phyloP scores from a whole-genome alignment of 2,113 vertebrate genomes.

The Mohoua ochrocephala region DNA sequence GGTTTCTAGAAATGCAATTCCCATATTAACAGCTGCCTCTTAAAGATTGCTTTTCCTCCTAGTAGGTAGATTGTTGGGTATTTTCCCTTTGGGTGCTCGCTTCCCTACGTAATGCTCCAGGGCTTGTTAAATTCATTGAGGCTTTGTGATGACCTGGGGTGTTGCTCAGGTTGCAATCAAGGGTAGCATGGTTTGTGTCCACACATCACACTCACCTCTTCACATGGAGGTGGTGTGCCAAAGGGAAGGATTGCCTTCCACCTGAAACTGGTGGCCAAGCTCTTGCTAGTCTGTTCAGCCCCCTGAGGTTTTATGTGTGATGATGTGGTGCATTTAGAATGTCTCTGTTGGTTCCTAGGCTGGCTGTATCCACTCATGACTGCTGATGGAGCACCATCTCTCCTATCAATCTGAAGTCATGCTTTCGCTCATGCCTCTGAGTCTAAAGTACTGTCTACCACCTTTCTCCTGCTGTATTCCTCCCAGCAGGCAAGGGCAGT shows the following conservation, averaged over 20 bases:
- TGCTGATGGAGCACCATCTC: not conserved
- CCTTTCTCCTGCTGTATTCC: not conserved
- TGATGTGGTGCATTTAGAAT: not conserved
- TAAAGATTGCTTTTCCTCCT: not conserved
- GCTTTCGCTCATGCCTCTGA: not conserved
- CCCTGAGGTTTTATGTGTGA: fast-evolving
- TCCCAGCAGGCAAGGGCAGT: not conserved
- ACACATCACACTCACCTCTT: not conserved
- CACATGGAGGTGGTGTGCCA: not conserved
- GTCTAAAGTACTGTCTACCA: not conserved
- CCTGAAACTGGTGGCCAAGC: not conserved
- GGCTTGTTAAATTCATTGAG: not conserved
- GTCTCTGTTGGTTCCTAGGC: not conserved
- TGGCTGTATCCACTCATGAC: not conserved
- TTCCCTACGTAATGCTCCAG: not conserved
- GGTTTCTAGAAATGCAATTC: not conserved
- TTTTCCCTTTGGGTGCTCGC: not conserved
- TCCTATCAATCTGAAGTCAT: not conserved
- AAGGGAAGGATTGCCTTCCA: not conserved
- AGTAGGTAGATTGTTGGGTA: not conserved
- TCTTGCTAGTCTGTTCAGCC: not conserved
- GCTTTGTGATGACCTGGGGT: not conserved
- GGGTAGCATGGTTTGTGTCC: not conserved
- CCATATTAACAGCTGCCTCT: not conserved
- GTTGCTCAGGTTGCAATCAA: not conserved